Base-by-base conservation (phyloP, 2,113 vertebrate genomes). In the Todiramphus saurophagus region DNA sequence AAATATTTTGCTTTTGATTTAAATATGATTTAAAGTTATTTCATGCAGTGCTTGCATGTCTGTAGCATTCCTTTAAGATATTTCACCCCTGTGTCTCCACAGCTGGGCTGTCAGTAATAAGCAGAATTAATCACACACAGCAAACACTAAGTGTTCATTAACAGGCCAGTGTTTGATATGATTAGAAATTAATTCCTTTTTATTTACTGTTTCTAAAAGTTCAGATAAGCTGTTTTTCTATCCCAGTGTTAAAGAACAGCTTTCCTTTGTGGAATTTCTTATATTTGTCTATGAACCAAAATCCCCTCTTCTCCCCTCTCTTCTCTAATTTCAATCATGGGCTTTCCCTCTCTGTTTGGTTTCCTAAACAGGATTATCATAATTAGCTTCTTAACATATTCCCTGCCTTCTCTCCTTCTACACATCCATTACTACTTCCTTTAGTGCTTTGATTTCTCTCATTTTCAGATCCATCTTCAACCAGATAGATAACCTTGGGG, bases 331-430 rank as follows among this genome's bases (percentile, higher is more conserved):
- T 89, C 64, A 53, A 0, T 72, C 44, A 53, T 3, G 16, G 56
- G 50, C n/a, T 89, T 94, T 84, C 44, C 31, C 48, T 76, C 80
- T 86, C 50, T 89, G 48, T 82, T 95, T 93, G 89, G 48, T 84
- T 89, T 92, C 48, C 44, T 92, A 87, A 93, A 84, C 37, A 82
- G 69, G 90, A 96, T 95, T 87, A 93, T 72, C 33, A 37, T 92
- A 39, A 92, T 94, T 95, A 94, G 80, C 94, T 87, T 93, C 89
- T 95, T 92, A 83, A 51, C 19, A 68, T 84, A 82, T 84, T 87
- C 33, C 16, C 66, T 68, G 72, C 13, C 46, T 28, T 86, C 68
- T 70, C 72, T 92, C 48, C 77, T 95, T 91, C 73, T 60, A 68
- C 21, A 35, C 30, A 56, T 18, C 23, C 23, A 35, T 75, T 89